phyloP scores from a whole-genome alignment of 2,797 vertebrate species.

The Scolopax bukidnonensis region DNA sequence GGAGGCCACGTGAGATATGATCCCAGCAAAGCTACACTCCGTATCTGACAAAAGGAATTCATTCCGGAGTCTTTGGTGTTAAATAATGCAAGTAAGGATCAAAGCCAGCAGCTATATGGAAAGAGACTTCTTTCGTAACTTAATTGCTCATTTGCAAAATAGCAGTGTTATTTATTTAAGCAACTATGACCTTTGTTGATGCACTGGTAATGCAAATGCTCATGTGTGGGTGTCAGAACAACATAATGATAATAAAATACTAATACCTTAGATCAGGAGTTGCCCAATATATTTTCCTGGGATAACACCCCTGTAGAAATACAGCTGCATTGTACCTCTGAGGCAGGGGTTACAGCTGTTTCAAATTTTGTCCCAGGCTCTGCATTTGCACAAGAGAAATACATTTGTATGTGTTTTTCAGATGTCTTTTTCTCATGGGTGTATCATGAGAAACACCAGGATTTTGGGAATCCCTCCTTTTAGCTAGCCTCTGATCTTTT shows the following conservation, averaged over 20 bases:
- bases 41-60: neutral
- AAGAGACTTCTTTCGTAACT: neutral
- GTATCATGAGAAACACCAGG: neutral
- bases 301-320: neutral
- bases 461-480: neutral
- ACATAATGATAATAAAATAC: neutral
- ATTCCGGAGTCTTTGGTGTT: neutral
- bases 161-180: neutral
- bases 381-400: neutral
- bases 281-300: neutral
- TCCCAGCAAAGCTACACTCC: neutral
- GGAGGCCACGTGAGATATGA: neutral
- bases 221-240: neutral
- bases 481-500: neutral
- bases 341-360: neutral
- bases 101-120: neutral
- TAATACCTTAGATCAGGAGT: neutral
- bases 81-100: neutral
- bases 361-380: neutral
- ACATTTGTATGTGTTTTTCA: neutral
- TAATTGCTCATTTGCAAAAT: slow-evolving; percentile 16
- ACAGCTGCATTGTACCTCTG: neutral
- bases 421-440: neutral
- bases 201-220: neutral
- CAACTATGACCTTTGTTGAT: neutral